Percentiles rank a stretch among this genome's conserved stretches.
These are phyloP conservation scores for Nipponacmea schrenckii DNA, from an alignment of 2,888 invertebrate species.

Conservation along the genomic window DNA sequence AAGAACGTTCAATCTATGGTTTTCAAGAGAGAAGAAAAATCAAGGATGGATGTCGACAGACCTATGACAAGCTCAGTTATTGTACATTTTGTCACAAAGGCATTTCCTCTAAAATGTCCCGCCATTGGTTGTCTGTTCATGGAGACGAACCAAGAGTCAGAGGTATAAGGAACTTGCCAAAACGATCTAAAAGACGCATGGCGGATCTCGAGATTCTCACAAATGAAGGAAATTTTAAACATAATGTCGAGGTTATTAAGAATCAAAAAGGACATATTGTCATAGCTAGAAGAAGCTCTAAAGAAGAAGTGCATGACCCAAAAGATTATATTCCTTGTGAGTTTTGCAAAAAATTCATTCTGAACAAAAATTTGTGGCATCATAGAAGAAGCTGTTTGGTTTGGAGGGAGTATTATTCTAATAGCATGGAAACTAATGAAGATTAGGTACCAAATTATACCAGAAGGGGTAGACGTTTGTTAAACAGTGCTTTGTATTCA, in stretches of 20 bases:
- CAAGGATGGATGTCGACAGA: constrained; percentile 27
- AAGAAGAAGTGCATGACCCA: neutral
- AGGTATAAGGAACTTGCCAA: constrained; percentile 21
- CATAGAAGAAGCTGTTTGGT: constrained; percentile 1
- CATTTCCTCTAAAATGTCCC: constrained; percentile 29
- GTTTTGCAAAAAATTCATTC: constrained; percentile 4
- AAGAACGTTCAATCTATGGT: too few relatives aligned
- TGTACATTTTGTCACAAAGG: constrained; percentile 29
- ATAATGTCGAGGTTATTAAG: constrained; percentile 28
- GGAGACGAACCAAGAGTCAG: constrained; percentile 23
- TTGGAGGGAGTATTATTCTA: constrained; percentile 3
- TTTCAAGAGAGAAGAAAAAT: neutral
- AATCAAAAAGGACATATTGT: constrained; percentile 8
- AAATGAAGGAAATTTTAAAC: constrained; percentile 35
- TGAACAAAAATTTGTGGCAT: neutral
- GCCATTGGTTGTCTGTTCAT: constrained; percentile 26
- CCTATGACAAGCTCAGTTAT: constrained; percentile 31
- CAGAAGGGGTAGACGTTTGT: neutral
- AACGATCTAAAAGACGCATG: constrained; percentile 25
- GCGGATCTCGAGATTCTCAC: constrained; percentile 27
- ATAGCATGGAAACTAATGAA: neutral
- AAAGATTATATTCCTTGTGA: too few relatives aligned
- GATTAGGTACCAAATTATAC: neutral
- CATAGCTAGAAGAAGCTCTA: constrained; percentile 8
- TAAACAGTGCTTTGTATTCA: neutral